Evolutionary conservation across 1,140 invertebrate species (phyloP).

Genomic region (Eumeta japonica): DNA sequence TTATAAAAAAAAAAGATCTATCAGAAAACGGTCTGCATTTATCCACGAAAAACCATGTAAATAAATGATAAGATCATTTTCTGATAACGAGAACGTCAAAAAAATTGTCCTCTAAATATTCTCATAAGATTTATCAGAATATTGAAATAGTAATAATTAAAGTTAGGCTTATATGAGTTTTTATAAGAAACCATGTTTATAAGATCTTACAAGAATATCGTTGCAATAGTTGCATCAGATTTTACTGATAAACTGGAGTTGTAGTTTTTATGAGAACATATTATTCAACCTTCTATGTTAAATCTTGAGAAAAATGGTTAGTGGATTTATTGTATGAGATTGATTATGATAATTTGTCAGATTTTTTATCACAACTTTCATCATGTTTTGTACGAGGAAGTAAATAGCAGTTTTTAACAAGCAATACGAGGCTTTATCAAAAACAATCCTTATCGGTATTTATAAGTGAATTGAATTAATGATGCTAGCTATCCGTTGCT

Average conservation of each 20-base stretch:
- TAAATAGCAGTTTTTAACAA: no score
- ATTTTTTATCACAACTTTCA: not conserved
- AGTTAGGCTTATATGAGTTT: not conserved
- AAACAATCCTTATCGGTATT: not conserved
- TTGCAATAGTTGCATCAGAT: conserved; percentile 1
- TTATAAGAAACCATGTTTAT: conserved; percentile 1
- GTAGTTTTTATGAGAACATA: not conserved
- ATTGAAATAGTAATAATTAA: conserved; percentile 1
- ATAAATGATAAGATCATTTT: no score
- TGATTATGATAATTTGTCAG: not conserved
- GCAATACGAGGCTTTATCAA: no score
- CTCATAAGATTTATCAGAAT: conserved; percentile 1
- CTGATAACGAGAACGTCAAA: no score
- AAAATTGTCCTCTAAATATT: not conserved
- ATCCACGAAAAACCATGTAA: no score
- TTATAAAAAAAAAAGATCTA: no score
- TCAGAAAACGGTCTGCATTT: no score
- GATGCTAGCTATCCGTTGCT: no score
- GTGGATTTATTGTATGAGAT: not conserved
- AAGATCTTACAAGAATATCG: not conserved
- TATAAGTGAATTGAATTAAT: no score
- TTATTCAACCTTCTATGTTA: not conserved
- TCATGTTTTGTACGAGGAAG: not conserved
- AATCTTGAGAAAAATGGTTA: not conserved
- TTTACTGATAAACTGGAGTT: not conserved